Conservation (phyloP, 2,113 vertebrate species). For the Eulemur macaco region DNA sequence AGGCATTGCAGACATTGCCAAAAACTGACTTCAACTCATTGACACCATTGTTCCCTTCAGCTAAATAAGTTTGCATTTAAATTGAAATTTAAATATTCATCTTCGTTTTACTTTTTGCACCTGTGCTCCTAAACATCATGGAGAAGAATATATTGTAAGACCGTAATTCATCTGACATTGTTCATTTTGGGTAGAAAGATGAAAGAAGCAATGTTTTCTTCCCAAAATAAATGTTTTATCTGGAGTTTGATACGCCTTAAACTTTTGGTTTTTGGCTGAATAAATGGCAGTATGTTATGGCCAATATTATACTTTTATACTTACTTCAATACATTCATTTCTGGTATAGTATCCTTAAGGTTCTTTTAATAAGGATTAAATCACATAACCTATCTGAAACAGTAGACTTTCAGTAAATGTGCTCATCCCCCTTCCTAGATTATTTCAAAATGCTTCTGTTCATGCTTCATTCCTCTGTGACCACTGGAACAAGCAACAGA, state of each 20-base stretch:
- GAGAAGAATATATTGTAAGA: conserved; percentile 1
- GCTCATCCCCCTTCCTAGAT: background rate
- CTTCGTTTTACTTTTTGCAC: background rate
- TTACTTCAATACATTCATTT: background rate
- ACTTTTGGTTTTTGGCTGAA: background rate
- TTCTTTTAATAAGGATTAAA: background rate
- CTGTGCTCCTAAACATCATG: background rate
- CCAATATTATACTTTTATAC: background rate
- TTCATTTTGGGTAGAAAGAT: background rate
- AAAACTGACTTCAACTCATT: background rate
- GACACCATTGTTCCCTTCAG: background rate
- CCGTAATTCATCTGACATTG: background rate
- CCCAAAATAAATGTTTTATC: background rate
- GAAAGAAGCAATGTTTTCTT: background rate
- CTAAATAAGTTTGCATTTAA: background rate
- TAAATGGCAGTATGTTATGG: background rate
- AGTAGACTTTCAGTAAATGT: background rate
- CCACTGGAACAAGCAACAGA: background rate
- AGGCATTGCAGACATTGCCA: background rate
- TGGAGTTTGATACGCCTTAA: background rate
- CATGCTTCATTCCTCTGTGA: background rate
- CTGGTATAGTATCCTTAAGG: background rate
- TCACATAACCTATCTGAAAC: background rate
- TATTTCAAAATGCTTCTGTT: background rate
- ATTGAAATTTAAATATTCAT: conserved; percentile 2